These are phyloP conservation scores for Ferrisia virgata DNA, from an alignment of 2,888 invertebrate species.

Conservation along the genomic window DNA sequence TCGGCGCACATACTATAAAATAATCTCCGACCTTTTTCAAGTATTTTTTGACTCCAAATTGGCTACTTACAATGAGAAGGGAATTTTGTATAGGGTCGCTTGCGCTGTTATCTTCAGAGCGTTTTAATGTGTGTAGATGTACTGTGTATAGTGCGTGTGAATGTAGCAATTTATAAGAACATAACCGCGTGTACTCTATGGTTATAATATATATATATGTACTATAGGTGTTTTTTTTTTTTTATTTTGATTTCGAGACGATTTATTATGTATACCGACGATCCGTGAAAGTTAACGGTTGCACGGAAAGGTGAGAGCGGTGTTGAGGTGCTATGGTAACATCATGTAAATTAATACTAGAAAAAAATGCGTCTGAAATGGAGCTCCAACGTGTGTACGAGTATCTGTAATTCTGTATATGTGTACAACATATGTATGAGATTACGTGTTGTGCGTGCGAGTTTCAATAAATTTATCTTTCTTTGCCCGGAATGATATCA, in stretches of 20 bases:
- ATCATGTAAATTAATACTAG: background rate
- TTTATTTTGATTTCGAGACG: background rate
- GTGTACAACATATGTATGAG: background rate
- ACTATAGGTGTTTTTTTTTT: background rate
- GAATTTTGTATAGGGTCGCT: background rate
- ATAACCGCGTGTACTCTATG: background rate
- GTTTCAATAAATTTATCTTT: slow-evolving; percentile 1
- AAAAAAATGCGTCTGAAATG: slow-evolving; percentile 5
- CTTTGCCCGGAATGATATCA: background rate
- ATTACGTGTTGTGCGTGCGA: slow-evolving; percentile 2
- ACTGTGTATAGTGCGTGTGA: background rate
- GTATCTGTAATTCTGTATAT: no score
- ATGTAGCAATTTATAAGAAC: background rate
- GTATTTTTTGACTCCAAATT: background rate
- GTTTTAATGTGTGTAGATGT: no score
- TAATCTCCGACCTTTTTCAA: background rate
- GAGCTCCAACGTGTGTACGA: background rate
- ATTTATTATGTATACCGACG: background rate
- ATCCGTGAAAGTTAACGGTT: slow-evolving; percentile 17
- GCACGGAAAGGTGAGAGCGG: background rate
- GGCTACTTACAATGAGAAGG: background rate
- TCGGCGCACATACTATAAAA: background rate
- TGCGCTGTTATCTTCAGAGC: background rate
- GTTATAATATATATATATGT: background rate
- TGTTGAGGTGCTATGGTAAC: background rate